Evolutionary conservation across 2,888 invertebrate genomes (phyloP).

Genomic region (Micoletzkya japonica): DNA sequence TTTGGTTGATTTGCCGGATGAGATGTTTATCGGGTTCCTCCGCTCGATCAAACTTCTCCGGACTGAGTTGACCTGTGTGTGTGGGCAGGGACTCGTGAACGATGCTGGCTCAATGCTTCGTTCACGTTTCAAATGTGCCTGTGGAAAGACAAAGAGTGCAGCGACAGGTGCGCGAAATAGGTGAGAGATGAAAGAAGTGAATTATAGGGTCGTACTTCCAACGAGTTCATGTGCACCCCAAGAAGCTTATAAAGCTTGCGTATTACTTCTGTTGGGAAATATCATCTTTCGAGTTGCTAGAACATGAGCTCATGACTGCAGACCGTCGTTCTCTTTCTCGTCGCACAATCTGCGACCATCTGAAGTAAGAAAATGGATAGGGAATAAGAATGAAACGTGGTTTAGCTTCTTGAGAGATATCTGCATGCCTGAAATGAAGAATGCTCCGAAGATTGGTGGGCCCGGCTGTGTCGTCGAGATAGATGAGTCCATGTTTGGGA

Average conservation of each 20-base stretch:
- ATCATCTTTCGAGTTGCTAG: neutral
- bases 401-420: constrained; percentile 18
- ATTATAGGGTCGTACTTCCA: neutral
- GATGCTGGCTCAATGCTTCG: no score
- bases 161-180: no score
- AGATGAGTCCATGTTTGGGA: neutral
- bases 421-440: neutral
- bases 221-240: neutral
- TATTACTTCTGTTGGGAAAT: neutral
- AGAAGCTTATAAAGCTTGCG: neutral
- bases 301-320: neutral
- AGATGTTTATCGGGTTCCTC: no score
- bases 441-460: constrained; percentile 9
- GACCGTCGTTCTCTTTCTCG: neutral
- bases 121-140: no score
- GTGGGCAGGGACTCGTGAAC: no score
- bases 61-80: no score
- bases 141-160: no score
- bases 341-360: neutral
- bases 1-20: no score
- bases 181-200: no score
- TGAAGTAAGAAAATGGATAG: neutral
- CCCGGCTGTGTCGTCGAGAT: constrained; percentile 7
- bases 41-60: no score
- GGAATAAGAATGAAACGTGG: neutral